Conservation (phyloP, 2,888 invertebrate species). For the Morinoia aosen region DNA sequence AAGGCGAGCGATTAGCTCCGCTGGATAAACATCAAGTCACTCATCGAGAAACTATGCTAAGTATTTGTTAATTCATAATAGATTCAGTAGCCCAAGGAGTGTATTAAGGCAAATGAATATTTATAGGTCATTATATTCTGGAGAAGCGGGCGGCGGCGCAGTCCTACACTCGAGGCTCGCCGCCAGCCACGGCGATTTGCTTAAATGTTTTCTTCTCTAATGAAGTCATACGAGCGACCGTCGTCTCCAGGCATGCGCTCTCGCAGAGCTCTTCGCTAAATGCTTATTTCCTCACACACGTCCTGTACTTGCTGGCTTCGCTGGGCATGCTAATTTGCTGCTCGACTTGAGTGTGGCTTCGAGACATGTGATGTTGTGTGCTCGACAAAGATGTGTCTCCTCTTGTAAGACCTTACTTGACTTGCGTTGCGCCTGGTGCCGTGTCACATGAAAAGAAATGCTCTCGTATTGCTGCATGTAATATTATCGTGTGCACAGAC, state of each 20-base stretch:
- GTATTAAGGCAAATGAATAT: conserved; percentile 51
- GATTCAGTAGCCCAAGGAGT: conserved; percentile 47
- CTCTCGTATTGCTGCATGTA: no score
- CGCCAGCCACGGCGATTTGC: conserved; percentile 13
- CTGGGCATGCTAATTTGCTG: background rate
- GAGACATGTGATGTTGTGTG: background rate
- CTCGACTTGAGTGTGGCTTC: background rate
- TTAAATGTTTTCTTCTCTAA: conserved; percentile 34
- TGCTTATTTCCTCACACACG: background rate
- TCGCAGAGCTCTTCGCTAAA: background rate
- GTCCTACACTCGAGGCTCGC: background rate
- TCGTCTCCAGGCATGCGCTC: background rate
- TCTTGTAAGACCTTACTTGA: background rate
- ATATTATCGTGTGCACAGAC: no score
- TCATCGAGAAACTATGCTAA: conserved; percentile 53
- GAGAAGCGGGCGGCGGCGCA: conserved; percentile 10
- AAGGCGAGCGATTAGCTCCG: conserved; percentile 24
- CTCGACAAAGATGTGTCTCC: background rate
- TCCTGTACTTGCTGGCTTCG: background rate
- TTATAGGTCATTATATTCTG: conserved; percentile 35
- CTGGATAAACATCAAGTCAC: conserved; percentile 20
- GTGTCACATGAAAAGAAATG: background rate
- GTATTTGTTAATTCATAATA: conserved; percentile 51
- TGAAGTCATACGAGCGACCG: conserved; percentile 21
- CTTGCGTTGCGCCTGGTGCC: background rate